Base-by-base conservation (phyloP, 2,888 invertebrate species). In the Coleophora deauratella region DNA sequence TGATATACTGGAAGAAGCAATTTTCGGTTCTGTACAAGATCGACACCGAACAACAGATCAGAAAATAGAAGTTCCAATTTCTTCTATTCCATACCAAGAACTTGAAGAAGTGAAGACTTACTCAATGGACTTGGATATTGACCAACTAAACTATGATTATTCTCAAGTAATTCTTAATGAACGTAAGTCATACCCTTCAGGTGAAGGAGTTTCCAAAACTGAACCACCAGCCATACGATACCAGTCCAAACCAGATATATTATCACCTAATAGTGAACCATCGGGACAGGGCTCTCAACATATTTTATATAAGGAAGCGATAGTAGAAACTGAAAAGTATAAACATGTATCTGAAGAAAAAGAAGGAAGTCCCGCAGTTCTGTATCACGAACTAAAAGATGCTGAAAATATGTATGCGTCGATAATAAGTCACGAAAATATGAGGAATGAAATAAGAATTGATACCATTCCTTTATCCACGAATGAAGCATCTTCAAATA, bases 21-120 rank as follows among this genome's bases (percentile, higher is more conserved):
- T 90, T 49, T 90, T 90, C 60, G 90, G 90, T 34, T 90, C 90
- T 9, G 88, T 90, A 9, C 88, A 90, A 75, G 78, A 88, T 53
- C 73, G 90, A 34, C 86, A 70, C 43, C 69, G 54, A 28, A 63
- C 47, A 48, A 47, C 57, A 13, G 57, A 51, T 44, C 32, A 33
- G 33, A 28, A 33, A 15, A 15, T 36, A 41, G 37, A 47, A 1
- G 51, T 52, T 42, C 6, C 6, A 21, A 6, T 21, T 21, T 21
- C 21, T 21, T 4, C 3, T 21, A 66, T 77, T 47, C 74, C 79
- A 3, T 82, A 79, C 42, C 54, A 65, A 49, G 70, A 65, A 44
- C 56, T 85, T 12, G 72, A 78, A 40, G 81, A 82, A 51, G 47
- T 73, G 1, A 84, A 81, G 60, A 56, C 69, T 1, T 81, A 80